Conservation (phyloP, 30 jellyfish, hydroid and myxozoan genomes). For the Euphysa ruthae region DNA sequence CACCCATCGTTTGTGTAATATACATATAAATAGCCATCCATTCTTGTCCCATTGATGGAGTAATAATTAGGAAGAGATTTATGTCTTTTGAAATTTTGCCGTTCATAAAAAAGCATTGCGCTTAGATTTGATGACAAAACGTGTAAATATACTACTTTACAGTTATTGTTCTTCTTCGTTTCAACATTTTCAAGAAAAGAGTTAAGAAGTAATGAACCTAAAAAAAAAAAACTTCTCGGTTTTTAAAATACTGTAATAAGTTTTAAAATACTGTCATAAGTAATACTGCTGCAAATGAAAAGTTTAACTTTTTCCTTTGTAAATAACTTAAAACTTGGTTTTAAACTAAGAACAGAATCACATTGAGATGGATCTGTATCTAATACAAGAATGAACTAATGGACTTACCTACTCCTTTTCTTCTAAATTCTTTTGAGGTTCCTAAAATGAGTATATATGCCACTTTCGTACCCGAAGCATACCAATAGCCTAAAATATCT, state of each 20-base stretch:
- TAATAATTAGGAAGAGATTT: slow-evolving; percentile 55
- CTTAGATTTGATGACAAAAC: slow-evolving; percentile 69
- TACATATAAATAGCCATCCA: slow-evolving; percentile 87
- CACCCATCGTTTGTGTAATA: slow-evolving; percentile 76
- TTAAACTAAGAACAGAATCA: too few relatives aligned
- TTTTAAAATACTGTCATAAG: too few relatives aligned
- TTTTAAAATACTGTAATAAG: too few relatives aligned
- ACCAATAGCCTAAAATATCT: slow-evolving; percentile 88
- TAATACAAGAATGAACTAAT: too few relatives aligned
- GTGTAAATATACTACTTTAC: slow-evolving; percentile 92
- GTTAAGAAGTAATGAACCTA: slow-evolving; percentile 74
- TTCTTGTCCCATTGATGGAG: slow-evolving; percentile 49
- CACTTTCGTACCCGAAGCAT: slow-evolving; percentile 69
- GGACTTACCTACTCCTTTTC: slow-evolving; percentile 91
- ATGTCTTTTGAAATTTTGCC: slow-evolving; percentile 56
- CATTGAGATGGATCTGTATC: too few relatives aligned
- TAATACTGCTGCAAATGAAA: too few relatives aligned
- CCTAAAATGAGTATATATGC: slow-evolving; percentile 90
- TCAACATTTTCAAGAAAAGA: slow-evolving; percentile 58
- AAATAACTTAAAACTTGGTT: too few relatives aligned
- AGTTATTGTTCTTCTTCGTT: slow-evolving; percentile 26
- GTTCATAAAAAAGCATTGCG: slow-evolving; percentile 76
- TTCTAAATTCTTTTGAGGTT: slow-evolving; percentile 70
- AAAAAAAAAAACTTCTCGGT: too few relatives aligned
- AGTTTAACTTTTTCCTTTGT: too few relatives aligned